These are phyloP conservation scores for Dioctria linearis DNA, from an alignment of 2,888 invertebrate species.

Conservation along the genomic window DNA sequence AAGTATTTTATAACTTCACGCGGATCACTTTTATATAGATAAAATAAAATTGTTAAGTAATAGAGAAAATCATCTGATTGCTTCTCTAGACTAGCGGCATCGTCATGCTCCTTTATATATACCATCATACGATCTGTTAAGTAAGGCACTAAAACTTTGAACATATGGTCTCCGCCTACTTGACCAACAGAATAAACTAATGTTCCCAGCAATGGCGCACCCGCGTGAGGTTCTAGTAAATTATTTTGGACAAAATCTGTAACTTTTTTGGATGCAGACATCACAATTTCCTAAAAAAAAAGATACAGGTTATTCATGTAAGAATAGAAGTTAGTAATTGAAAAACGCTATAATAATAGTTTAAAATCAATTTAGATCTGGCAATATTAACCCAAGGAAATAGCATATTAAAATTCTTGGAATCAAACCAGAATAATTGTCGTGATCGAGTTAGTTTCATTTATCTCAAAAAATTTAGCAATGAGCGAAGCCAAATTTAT, in stretches of 20 bases:
- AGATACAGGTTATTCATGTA: too few relatives aligned
- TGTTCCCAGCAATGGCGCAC: constrained; percentile 84
- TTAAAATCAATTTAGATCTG: too few relatives aligned
- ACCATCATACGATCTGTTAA: constrained; percentile 78
- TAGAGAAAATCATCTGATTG: constrained; percentile 85
- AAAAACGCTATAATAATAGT: too few relatives aligned
- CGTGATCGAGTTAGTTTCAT: too few relatives aligned
- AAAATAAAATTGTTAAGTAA: constrained; percentile 81
- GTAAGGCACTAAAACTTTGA: constrained; percentile 82
- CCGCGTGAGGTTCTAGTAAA: constrained; percentile 87
- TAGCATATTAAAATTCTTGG: too few relatives aligned
- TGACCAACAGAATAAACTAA: constrained; percentile 78
- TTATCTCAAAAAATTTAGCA: too few relatives aligned
- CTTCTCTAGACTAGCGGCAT: constrained; percentile 81
- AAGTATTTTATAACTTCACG: constrained; percentile 77
- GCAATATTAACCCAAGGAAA: too few relatives aligned
- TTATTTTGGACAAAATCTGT: constrained; percentile 81
- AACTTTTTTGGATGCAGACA: constrained; percentile 82
- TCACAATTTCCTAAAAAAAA: constrained; percentile 71
- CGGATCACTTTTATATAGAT: constrained; percentile 80
- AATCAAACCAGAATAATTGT: too few relatives aligned
- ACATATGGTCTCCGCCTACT: constrained; percentile 79
- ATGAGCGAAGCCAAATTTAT: too few relatives aligned
- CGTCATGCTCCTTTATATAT: constrained; percentile 77
- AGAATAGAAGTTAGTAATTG: too few relatives aligned